phyloP scores from a whole-genome alignment of 2,888 invertebrate species.

The Phanerotoma sp. region DNA sequence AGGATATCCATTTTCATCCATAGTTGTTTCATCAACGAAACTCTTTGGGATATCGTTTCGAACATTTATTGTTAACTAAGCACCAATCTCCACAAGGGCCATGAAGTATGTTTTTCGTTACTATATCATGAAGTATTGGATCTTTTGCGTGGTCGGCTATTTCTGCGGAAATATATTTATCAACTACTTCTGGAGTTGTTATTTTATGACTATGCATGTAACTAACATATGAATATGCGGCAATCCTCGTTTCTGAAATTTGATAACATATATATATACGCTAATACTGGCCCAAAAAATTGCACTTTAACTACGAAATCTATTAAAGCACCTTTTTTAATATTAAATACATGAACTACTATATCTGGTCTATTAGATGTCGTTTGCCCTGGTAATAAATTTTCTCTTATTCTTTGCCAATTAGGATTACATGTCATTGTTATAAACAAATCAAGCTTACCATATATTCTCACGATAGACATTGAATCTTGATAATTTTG shows the following conservation, averaged over 20 bases:
- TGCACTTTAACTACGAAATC: conserved; percentile 19
- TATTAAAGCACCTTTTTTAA: conserved; percentile 24
- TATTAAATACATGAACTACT: conserved; percentile 25
- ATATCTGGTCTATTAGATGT: conserved; percentile 32
- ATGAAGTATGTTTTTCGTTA: too few species aligned
- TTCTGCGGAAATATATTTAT: conserved; percentile 42
- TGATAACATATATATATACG: conserved; percentile 29
- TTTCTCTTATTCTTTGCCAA: conserved; percentile 37
- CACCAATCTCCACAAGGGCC: too few species aligned
- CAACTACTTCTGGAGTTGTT: conserved; percentile 30
- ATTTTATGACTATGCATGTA: conserved; percentile 30
- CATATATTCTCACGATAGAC: conserved; percentile 37
- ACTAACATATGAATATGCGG: conserved; percentile 33
- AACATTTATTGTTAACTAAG: conserved; percentile 38
- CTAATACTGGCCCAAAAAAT: conserved; percentile 29
- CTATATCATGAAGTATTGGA: too few species aligned
- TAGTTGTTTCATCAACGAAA: conserved; percentile 32
- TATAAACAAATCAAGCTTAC: conserved; percentile 54
- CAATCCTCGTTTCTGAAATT: conserved; percentile 36
- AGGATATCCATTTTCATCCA: conserved; percentile 38
- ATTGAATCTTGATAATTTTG: too few species aligned
- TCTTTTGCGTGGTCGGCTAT: conserved; percentile 42
- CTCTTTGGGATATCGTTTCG: conserved; percentile 40
- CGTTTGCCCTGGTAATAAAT: conserved; percentile 28
- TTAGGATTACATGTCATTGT: too few species aligned